Evolutionary conservation across 2,797 vertebrate genomes (phyloP).

Genomic region (Vipera latastei): DNA sequence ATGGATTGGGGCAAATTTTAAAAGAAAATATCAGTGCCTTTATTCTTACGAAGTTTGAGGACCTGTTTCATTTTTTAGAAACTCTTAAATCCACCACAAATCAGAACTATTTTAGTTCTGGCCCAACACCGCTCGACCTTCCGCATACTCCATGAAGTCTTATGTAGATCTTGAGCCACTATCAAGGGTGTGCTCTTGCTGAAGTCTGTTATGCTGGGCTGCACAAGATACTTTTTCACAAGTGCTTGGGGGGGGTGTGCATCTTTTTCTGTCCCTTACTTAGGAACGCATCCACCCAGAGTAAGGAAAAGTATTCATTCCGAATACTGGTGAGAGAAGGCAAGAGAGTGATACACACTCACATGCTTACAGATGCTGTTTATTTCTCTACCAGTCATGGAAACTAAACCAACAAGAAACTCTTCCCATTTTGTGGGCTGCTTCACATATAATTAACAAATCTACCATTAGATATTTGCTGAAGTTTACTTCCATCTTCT

Average conservation of each 20-base stretch:
- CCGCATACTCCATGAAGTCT: not conserved
- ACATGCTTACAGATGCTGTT: not conserved
- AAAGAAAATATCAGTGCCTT: not conserved
- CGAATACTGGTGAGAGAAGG: not conserved
- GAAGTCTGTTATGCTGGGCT: not conserved
- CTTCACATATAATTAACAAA: not conserved
- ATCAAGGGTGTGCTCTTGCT: not conserved
- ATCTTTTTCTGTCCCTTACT: not conserved
- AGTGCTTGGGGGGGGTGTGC: not conserved
- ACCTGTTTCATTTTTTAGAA: not conserved
- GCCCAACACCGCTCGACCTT: not conserved
- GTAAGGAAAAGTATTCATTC: not conserved
- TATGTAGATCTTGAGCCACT: not conserved
- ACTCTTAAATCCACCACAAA: not conserved
- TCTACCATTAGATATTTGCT: not conserved
- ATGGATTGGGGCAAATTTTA: not conserved
- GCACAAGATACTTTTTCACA: not conserved
- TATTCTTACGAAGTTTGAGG: not conserved
- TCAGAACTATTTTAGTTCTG: not conserved
- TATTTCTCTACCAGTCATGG: not conserved
- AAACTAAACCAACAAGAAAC: not conserved
- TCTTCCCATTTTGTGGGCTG: not conserved
- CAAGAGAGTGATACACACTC: not conserved
- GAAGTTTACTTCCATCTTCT: not conserved
- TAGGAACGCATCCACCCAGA: not conserved